A percentile compares a stretch with the other conserved stretches of the same genome.
Conservation (phyloP, 2,797 vertebrate species). For the Todus mexicanus region DNA sequence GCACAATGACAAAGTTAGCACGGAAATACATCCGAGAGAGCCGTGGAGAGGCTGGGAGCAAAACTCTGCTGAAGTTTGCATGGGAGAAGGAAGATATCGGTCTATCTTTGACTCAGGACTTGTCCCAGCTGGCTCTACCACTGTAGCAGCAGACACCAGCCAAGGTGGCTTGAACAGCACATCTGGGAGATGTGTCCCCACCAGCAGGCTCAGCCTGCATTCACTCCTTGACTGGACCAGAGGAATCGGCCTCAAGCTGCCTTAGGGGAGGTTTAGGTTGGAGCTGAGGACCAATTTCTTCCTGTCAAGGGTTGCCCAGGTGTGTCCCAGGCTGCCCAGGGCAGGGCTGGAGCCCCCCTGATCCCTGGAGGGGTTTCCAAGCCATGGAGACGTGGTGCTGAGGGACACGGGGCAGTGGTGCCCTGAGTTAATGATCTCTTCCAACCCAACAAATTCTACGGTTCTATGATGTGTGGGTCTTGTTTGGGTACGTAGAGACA, state of each 20-base stretch:
- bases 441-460: too few species aligned
- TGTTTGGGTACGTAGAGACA: neutral
- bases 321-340: too few species aligned
- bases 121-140: neutral
- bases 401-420: too few species aligned
- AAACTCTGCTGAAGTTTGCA: neutral
- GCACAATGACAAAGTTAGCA: neutral
- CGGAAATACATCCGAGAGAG: neutral
- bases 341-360: too few species aligned
- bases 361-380: too few species aligned
- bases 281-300: too few species aligned
- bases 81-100: neutral
- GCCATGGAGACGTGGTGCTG: too few species aligned
- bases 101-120: fast-evolving
- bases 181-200: neutral
- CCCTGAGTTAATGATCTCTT: too few species aligned
- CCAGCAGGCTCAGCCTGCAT: neutral
- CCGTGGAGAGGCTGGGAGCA: neutral
- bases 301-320: too few species aligned
- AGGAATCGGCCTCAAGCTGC: too few species aligned
- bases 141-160: fast-evolving
- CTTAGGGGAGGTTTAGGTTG: too few species aligned
- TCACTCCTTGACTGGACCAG: neutral
- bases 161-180: fast-evolving
- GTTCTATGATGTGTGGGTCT: too few species aligned